Percentiles rank a stretch among this genome's conserved stretches.
Evolutionary conservation across 1,140 invertebrate species (phyloP).

Genomic region (Cydia amplana): DNA sequence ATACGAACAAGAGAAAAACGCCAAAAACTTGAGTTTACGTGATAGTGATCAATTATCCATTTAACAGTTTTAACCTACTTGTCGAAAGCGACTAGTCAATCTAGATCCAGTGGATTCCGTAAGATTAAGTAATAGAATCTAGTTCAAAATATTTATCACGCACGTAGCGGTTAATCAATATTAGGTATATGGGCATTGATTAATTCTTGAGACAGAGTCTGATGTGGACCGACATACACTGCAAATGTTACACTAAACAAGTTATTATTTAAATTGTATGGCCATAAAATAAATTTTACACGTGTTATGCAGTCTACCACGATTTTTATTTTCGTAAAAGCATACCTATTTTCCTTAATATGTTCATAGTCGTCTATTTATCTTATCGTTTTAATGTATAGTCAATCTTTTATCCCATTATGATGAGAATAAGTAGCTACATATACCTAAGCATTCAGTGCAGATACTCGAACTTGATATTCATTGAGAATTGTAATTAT

Average conservation of each 20-base stretch:
- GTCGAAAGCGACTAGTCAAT: conserved; percentile 2
- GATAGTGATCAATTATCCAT: neutral
- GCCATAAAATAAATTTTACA: neutral
- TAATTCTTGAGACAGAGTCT: neutral
- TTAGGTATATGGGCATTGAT: conserved; percentile 20
- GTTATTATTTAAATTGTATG: neutral
- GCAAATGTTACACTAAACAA: neutral
- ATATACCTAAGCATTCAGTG: no score
- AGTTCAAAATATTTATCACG: conserved; percentile 20
- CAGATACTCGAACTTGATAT: no score
- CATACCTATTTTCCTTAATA: no score
- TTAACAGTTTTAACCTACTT: conserved; percentile 1
- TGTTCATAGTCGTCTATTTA: no score
- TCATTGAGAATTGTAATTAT: no score
- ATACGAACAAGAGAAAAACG: neutral
- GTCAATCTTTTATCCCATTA: no score
- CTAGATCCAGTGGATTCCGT: conserved; percentile 15
- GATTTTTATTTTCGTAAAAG: no score
- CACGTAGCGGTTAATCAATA: conserved; percentile 1
- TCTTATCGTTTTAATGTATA: no score
- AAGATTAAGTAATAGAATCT: conserved; percentile 13
- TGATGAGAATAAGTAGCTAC: no score
- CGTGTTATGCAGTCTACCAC: no score
- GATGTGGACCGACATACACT: neutral
- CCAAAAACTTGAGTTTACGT: conserved; percentile 1